phyloP scores from a whole-genome alignment of 2,888 invertebrate species.

The Lepidocyrtoides sp. region DNA sequence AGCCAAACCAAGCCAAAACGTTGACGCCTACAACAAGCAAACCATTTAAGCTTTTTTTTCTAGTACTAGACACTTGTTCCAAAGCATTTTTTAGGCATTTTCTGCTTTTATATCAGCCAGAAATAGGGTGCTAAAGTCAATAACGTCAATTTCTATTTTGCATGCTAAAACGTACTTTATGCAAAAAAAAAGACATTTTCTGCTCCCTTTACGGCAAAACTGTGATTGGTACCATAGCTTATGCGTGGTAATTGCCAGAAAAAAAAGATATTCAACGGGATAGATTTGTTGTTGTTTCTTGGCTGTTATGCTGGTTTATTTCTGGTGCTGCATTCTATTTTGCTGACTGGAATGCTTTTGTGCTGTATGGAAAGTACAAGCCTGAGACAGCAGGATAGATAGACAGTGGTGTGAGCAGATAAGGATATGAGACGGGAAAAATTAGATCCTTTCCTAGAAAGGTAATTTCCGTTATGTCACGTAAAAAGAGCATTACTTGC shows the following conservation, averaged over 20 bases:
- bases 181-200: too few species aligned
- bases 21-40: background rate
- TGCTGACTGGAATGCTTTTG: too few species aligned
- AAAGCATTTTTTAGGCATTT: background rate
- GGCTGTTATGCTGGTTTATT: background rate
- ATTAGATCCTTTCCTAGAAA: slow-evolving; percentile 51
- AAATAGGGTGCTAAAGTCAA: too few species aligned
- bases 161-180: background rate
- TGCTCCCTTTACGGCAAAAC: too few species aligned
- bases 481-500: slow-evolving; percentile 25
- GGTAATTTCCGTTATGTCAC: slow-evolving; percentile 67
- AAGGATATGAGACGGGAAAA: slow-evolving; percentile 30
- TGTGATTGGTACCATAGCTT: background rate
- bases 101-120: too few species aligned
- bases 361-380: too few species aligned
- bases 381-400: background rate
- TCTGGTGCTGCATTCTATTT: background rate
- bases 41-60: background rate
- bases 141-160: background rate
- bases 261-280: slow-evolving; percentile 7
- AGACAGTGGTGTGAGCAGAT: slow-evolving; percentile 42
- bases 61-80: background rate
- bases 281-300: slow-evolving; percentile 20
- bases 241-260: slow-evolving; percentile 9
- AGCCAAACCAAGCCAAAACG: background rate